These are phyloP conservation scores for Tetramorium simillimum DNA, from an alignment of 1,140 invertebrate species.

Conservation along the genomic window DNA sequence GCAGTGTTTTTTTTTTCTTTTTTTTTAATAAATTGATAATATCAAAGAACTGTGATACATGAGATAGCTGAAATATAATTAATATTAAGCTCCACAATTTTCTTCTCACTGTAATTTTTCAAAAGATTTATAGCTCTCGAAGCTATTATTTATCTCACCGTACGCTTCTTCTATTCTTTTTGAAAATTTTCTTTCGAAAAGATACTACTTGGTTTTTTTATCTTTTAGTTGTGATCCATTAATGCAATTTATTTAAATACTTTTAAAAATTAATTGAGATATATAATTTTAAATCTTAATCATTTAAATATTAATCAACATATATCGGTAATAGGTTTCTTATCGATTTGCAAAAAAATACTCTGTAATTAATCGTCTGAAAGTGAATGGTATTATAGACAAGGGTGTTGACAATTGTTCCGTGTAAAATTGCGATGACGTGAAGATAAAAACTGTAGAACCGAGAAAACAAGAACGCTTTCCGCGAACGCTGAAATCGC, in stretches of 20 bases:
- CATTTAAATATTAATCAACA: too few relatives aligned
- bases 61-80: too few relatives aligned
- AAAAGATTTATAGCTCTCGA: too few relatives aligned
- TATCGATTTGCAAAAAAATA: neutral
- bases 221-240: neutral
- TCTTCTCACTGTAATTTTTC: neutral
- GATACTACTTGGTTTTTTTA: neutral
- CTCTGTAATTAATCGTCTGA: neutral
- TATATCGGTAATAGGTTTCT: neutral
- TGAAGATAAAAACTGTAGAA: constrained; percentile 32
- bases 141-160: neutral
- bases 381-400: neutral
- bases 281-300: neutral
- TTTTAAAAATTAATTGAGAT: neutral
- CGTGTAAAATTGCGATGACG: constrained; percentile 15
- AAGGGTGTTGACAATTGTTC: constrained; percentile 9
- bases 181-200: neutral
- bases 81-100: neutral
- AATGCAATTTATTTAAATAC: neutral
- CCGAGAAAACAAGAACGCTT: constrained; percentile 11
- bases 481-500: constrained; percentile 30
- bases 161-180: neutral
- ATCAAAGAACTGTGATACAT: too few relatives aligned
- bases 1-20: neutral
- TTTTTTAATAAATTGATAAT: too few relatives aligned